Base-by-base conservation (phyloP, 2,888 invertebrate genomes). In the Lordiphosa fenestrarum region DNA sequence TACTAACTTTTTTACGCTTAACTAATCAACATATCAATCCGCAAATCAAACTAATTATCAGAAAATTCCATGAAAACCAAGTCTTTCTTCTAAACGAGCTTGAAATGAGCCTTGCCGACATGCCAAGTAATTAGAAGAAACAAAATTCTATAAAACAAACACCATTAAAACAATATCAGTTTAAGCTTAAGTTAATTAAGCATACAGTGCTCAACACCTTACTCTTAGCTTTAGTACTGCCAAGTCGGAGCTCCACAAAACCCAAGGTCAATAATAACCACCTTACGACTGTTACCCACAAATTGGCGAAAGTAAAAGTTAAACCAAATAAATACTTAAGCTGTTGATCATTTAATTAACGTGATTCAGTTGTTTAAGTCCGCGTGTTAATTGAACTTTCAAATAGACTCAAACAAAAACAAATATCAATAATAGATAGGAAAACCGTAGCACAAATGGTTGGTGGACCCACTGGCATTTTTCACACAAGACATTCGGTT, bases 251-350 rank as follows among this genome's bases (percentile, higher is more conserved):
- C 30, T 30, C 30, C 30, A 13, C 35, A 39, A 12, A 55, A 60
- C 60, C 73, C 77, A 77, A 74, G 75, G 75, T 66, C 73, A 61
- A 48, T 66, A 55, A 36, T 33, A 10, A 40, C 25, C 48, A 13
- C 4, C 25, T 36, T 36, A 38, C 6, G 19, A 25, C 51, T n/a
- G 21, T 51, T 35, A 19, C 35, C 13, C 12, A 10, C 25, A 25
- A 49, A 39, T 44, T 46, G 48, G 55, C 48, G 69, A 77, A 77
- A 76, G 75, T 76, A 76, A 76, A 76, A 75, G 75, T 53, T 33
- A 55, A 66, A 72, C 46, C 44, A 51, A 52, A 61, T 51, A 70
- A 62, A 55, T 53, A 46, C 36, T 40, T 37, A 60, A 49, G 23
- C 9, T 7, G 46, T n/a, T 38, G 52, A 58, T 56, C 53, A 40